These are phyloP conservation scores for Anagrus nilaparvatae DNA, from an alignment of 1,140 invertebrate species.

Conservation along the genomic window DNA sequence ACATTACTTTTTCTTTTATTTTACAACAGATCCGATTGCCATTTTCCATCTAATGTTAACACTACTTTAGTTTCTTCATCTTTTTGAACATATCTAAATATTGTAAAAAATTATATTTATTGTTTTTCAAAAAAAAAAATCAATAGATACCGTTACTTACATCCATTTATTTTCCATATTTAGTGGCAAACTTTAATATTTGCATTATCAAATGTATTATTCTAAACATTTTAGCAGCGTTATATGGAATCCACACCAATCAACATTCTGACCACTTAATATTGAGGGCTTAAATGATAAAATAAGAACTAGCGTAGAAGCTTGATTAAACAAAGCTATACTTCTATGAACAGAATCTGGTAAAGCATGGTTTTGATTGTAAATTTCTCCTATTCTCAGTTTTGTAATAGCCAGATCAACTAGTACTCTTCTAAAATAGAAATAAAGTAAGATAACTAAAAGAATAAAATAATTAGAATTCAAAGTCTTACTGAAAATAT, in stretches of 20 bases:
- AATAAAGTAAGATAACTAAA: slow-evolving; percentile 13
- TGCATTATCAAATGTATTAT: slow-evolving; percentile 67
- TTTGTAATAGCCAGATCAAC: slow-evolving; percentile 80
- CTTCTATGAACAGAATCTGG: slow-evolving; percentile 88
- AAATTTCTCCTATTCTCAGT: slow-evolving; percentile 89
- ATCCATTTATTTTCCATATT: slow-evolving; percentile 46
- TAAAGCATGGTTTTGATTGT: slow-evolving; percentile 83
- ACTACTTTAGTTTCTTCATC: slow-evolving; percentile 77
- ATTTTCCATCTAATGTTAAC: slow-evolving; percentile 76
- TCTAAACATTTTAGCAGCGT: slow-evolving; percentile 81
- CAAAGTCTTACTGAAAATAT: slow-evolving; percentile 66
- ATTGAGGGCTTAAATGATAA: slow-evolving; percentile 82
- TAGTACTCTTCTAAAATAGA: slow-evolving; percentile 69
- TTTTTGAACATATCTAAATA: slow-evolving; percentile 47
- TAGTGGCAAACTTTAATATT: slow-evolving; percentile 57
- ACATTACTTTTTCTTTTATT: slow-evolving; percentile 85
- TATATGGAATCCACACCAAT: slow-evolving; percentile 91
- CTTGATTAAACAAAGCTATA: slow-evolving; percentile 80
- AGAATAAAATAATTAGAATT: slow-evolving; percentile 8
- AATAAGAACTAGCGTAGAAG: slow-evolving; percentile 87
- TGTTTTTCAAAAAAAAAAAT: slow-evolving; percentile 8
- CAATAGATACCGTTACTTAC: slow-evolving; percentile 20
- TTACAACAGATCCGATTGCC: slow-evolving; percentile 68
- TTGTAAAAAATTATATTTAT: slow-evolving; percentile 13
- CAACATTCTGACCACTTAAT: slow-evolving; percentile 73